phyloP scores from a whole-genome alignment of 1,140 invertebrate species.

The Drosophila sechellia region DNA sequence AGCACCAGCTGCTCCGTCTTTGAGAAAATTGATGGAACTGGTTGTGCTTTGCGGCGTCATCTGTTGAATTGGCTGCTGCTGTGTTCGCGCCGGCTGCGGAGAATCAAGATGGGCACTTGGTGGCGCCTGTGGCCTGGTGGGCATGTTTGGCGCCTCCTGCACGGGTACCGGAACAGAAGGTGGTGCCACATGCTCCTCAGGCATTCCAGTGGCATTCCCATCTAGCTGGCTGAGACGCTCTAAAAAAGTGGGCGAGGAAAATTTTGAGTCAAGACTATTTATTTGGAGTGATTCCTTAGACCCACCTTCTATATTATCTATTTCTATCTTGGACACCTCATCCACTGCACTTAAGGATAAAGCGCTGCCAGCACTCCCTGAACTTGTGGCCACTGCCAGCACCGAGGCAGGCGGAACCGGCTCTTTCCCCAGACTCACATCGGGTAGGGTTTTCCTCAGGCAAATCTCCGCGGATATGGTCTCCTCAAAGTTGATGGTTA shows the following conservation, averaged over 20 bases:
- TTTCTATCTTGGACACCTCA: slow-evolving; percentile 52
- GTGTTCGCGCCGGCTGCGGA: slow-evolving; percentile 14
- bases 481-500: slow-evolving; percentile 71
- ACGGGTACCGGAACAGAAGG: slow-evolving; percentile 4
- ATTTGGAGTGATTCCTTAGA: background rate
- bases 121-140: slow-evolving; percentile 43
- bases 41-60: slow-evolving; percentile 66
- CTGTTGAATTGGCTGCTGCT: slow-evolving; percentile 27
- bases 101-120: slow-evolving; percentile 20
- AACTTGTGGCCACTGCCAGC: slow-evolving; percentile 11
- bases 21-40: slow-evolving; percentile 67
- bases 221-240: slow-evolving; percentile 79
- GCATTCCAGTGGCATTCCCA: slow-evolving; percentile 48
- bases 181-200: slow-evolving; percentile 16
- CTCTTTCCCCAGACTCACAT: slow-evolving; percentile 68
- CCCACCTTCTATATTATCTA: slow-evolving; percentile 77
- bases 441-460: slow-evolving; percentile 73
- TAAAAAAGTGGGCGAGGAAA: slow-evolving; percentile 34
- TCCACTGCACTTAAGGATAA: slow-evolving; percentile 10
- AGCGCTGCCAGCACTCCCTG: slow-evolving; percentile 9
- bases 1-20: slow-evolving; percentile 52
- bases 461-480: slow-evolving; percentile 78
- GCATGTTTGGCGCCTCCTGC: slow-evolving; percentile 40
- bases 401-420: slow-evolving; percentile 21
- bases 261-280: slow-evolving; percentile 1